Evolutionary conservation across 2,888 invertebrate species (phyloP), one percentile per base, ranked within the genome.

Genomic region (Cerastis rubricosa): DNA sequence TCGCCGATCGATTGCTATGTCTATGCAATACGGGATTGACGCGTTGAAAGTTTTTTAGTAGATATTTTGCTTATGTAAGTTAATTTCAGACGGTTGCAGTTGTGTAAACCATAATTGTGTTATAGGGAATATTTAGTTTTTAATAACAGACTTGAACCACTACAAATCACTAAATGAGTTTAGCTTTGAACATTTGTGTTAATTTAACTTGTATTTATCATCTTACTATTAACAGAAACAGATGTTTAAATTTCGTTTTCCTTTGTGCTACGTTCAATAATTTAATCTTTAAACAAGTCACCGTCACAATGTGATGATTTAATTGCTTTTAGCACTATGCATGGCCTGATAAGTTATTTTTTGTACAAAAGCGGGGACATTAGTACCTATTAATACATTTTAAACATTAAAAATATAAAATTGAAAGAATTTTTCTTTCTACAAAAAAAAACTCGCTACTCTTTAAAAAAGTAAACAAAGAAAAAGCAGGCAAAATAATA

Each of bases 401-500:
- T 11, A 6, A n/a, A 4, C 4, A n/a, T 25, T 54, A n/a, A 65
- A 65, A 29, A 25, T 2, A 3, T 29, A 29, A 29, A 8, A 17
- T 3, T 17, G 0, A n/a, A 54, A 2, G 19, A 17, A 14, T 9
- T 57, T 3, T 40, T 43, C 0, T 12, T 25, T 25, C 14, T 11
- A 9, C n/a, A 59, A 65, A 35, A 47, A 65, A 40, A 29, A 17
- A 11, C 7, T 65, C 8, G 3, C 35, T 22, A n/a, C 35, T 61
- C 12, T 78, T 40, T n/a, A 43, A 25, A 81, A 51, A 73, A 2
- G 57, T 35, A 71, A 72, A 49, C 51, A 35, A 64, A 70, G 25
- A n/a, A 63, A 68, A 65, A 43, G 11, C 9, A 25, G n/a, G 74
- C 17, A 66, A 72, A 78, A 70, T 84, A 66, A 72, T 63, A 73